A percentile compares a stretch with the other conserved stretches of the same genome.
These are phyloP conservation scores for Mystacides longicornis DNA, from an alignment of 2,888 invertebrate species.

Conservation along the genomic window DNA sequence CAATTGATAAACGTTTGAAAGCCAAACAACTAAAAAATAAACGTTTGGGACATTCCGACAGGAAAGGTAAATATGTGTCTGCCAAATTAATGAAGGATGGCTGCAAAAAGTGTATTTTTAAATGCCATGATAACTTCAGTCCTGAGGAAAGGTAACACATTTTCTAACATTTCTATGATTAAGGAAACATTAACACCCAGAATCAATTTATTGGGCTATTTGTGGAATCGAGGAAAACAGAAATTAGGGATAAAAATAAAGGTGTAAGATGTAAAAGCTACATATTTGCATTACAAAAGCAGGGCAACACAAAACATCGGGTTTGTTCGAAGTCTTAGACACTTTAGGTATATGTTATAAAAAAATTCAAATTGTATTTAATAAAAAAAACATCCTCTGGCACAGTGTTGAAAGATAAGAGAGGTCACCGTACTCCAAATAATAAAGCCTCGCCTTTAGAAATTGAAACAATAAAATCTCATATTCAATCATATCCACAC, in stretches of 20 bases:
- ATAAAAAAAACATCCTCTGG: background rate
- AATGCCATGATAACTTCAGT: background rate
- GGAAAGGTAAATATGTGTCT: background rate
- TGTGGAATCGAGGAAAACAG: conserved; percentile 1
- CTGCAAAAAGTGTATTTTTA: background rate
- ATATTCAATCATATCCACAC: background rate
- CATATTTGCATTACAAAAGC: background rate
- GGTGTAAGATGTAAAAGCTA: background rate
- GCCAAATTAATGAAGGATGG: background rate
- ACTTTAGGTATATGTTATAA: background rate
- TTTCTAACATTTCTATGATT: background rate
- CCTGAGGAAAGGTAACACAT: background rate
- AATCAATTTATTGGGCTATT: background rate
- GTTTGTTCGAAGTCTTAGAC: background rate
- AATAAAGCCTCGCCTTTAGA: background rate
- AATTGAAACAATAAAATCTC: background rate
- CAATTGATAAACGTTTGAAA: background rate
- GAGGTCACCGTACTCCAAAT: background rate
- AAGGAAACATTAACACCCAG: background rate
- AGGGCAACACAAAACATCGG: background rate
- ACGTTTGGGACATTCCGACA: background rate
- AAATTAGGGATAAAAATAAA: background rate
- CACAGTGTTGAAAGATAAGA: background rate
- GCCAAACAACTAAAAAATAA: background rate
- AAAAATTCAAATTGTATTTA: background rate